Conservation (phyloP, 1,140 invertebrate genomes). For the Philotrypesis tridentata region DNA sequence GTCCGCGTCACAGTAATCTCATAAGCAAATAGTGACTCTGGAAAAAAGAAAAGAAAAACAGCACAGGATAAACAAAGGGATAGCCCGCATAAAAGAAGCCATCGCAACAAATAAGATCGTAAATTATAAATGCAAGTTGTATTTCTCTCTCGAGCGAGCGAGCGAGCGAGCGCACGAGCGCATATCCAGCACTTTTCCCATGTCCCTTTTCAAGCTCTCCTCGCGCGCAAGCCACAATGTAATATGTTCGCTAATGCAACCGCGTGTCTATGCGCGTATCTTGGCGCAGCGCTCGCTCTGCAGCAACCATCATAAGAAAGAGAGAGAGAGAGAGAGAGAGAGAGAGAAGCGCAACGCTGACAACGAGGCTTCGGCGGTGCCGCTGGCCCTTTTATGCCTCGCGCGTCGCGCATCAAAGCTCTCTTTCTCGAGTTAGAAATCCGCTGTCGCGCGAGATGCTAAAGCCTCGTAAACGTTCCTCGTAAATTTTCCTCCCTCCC, state of each 20-base stretch:
- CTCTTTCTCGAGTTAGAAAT: background rate
- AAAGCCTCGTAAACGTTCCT: background rate
- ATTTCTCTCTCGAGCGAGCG: background rate
- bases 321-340: no score
- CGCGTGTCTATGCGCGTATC: background rate
- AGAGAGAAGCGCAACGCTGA: background rate
- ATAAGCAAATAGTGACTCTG: no score
- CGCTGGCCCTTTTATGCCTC: constrained; percentile 16
- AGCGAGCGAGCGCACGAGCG: no score
- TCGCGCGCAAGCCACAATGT: background rate
- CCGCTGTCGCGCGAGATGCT: background rate
- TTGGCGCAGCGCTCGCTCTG: background rate
- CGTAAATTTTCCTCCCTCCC: background rate
- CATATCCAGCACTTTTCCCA: background rate
- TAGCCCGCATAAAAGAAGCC: background rate
- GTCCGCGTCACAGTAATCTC: no score
- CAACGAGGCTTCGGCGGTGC: constrained; percentile 2
- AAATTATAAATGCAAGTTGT: background rate
- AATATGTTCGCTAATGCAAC: background rate
- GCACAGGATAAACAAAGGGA: background rate
- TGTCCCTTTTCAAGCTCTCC: background rate
- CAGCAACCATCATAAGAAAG: background rate
- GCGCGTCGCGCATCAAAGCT: background rate
- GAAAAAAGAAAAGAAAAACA: background rate
- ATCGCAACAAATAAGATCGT: background rate